A percentile compares a stretch with the other conserved stretches of the same genome.
Evolutionary conservation across 2,113 vertebrate species (phyloP).

Genomic region (Turnix velox): DNA sequence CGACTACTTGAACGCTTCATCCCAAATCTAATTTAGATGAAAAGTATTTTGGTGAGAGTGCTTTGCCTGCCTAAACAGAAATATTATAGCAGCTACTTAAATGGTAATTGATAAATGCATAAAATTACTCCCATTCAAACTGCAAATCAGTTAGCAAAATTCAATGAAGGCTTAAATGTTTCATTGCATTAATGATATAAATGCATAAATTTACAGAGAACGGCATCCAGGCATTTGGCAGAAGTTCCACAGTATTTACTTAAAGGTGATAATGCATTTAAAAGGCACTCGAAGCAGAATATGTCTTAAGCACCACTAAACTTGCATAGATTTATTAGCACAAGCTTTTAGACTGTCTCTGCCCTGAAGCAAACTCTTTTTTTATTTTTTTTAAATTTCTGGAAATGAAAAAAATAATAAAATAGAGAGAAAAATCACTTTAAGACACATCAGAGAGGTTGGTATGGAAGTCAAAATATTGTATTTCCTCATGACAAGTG

Average conservation of each 20-base stretch:
- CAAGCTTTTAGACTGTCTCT: slow-evolving; percentile 68
- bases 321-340: slow-evolving; percentile 67
- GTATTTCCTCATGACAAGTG: slow-evolving; percentile 24
- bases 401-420: slow-evolving; percentile 51
- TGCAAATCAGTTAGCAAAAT: slow-evolving; percentile 55
- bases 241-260: slow-evolving; percentile 64
- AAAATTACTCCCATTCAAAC: slow-evolving; percentile 49
- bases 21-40: slow-evolving; percentile 37
- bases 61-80: slow-evolving; percentile 58
- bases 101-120: slow-evolving; percentile 55
- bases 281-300: slow-evolving; percentile 63
- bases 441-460: neutral
- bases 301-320: slow-evolving; percentile 42
- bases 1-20: neutral
- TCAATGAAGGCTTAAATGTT: slow-evolving; percentile 47
- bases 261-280: slow-evolving; percentile 69
- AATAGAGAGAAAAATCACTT: slow-evolving; percentile 36
- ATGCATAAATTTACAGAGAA: slow-evolving; percentile 32
- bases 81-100: slow-evolving; percentile 43
- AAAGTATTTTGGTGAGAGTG: slow-evolving; percentile 25
- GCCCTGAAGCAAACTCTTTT: slow-evolving; percentile 44
- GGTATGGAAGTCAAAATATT: neutral
- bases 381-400: too few species aligned
- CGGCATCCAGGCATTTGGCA: slow-evolving; percentile 26
- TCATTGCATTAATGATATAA: slow-evolving; percentile 54